Base-by-base conservation (phyloP, 2,888 invertebrate species). In the Mactromeris polynyma region DNA sequence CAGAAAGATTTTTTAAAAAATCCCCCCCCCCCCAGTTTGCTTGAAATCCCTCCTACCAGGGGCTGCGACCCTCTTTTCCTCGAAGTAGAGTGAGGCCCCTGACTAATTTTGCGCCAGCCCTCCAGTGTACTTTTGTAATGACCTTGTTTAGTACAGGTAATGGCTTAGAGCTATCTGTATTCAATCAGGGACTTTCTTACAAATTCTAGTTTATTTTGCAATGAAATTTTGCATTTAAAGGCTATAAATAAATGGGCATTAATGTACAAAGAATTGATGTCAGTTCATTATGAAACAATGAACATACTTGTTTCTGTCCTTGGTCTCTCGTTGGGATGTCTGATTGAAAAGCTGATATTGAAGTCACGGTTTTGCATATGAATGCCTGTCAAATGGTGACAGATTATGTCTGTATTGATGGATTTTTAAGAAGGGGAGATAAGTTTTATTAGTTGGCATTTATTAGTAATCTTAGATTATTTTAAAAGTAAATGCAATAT, bases 341-440 rank as follows among this genome's bases (percentile, higher is more conserved):
- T 33, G 73, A 73, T 73, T 33, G 73, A 73, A 73, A 73, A 33
- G 36, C 4, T 73, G 73, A 36, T 73, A 36, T 33, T 26, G 36
- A 73, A 73, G 33, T 73, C 31, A 73, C 19, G 31, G 73, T 73
- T 73, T 73, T 73, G 73, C 73, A 14, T 36, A 73, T 73, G 73
- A 73, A 73, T 73, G 73, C 73, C 73, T 73, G 73, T 33, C 73
- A 73, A 73, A 33, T 17, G 14, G 9, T 73, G 73, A 73, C 73
- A 73, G 26, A 73, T 73, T 17, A 73, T 73, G 73, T 64, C 33
- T 19, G 17, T 33, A 73, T 73, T 17, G 36, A 19, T 73, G 73
- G 19, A 11, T 11, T n/a, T 26, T 64, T 26, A 4, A 26, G 6
- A 64, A 64, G 26, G 58, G 51, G 11, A 6, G 51, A 51, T 51